Conservation (phyloP, 2,797 vertebrate genomes). For the Chiloscyllium punctatum region DNA sequence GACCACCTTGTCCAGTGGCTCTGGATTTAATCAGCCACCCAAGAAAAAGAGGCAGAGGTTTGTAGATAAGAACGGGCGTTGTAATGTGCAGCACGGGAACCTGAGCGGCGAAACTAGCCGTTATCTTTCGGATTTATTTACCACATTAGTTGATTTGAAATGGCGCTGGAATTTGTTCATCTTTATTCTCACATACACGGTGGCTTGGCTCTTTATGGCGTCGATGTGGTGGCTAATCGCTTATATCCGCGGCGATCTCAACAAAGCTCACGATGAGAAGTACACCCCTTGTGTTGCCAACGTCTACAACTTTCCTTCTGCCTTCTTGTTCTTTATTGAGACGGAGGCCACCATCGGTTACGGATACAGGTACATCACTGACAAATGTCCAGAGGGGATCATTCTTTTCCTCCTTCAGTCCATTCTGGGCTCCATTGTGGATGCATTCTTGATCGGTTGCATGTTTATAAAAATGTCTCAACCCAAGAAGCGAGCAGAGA, state of each 20-base stretch:
- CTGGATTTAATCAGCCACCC: conserved; percentile 78
- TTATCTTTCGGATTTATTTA: conserved; percentile 95
- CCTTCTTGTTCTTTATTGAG: conserved; percentile 96
- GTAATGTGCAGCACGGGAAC: conserved; percentile 97
- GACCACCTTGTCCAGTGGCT: conserved; percentile 91
- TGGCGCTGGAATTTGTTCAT: conserved; percentile 98
- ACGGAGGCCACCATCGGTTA: conserved; percentile 97
- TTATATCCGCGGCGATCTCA: conserved; percentile 87
- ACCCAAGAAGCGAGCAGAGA: conserved; percentile 95
- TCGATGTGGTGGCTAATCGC: conserved; percentile 98
- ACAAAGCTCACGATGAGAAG: conserved; percentile 83
- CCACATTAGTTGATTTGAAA: conserved; percentile 94
- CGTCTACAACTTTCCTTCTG: conserved; percentile 96
- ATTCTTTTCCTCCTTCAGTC: conserved; percentile 97
- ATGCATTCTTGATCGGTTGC: conserved; percentile 94
- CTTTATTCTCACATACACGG: conserved; percentile 94
- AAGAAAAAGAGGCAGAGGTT: conserved; percentile 84
- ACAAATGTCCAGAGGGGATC: conserved; percentile 97
- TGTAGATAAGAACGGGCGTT: conserved; percentile 97
- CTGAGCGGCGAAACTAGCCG: conserved; percentile 91
- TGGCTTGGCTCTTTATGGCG: conserved; percentile 97
- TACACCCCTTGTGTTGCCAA: conserved; percentile 97
- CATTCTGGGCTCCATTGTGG: conserved; percentile 94
- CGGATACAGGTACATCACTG: conserved; percentile 94
- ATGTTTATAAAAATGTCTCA: conserved; percentile 99